Evolutionary conservation across 30 jellyfish, hydroid and myxozoan species (phyloP), one percentile per base, ranked within the genome.

Genomic region (Clytia hemisphaerica): DNA sequence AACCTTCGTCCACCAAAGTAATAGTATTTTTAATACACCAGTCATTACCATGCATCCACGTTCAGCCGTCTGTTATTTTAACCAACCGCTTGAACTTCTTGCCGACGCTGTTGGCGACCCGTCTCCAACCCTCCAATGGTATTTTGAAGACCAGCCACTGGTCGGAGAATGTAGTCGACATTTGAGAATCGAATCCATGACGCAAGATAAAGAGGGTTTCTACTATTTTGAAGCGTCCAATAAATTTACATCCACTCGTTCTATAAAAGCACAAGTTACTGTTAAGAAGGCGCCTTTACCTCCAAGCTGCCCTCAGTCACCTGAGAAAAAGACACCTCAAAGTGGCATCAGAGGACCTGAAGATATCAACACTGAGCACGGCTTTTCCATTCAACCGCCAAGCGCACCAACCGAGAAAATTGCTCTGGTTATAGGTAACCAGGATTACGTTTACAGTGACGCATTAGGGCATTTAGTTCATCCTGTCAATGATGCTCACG

Each of bases 101-200:
- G 79, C 92, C 35, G 94, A 86, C 49, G 96, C 96, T 3, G 85
- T 81, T 40, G 96, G 96, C 31, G 79, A 70, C 76, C 96, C 94
- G n/a, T 83, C 69, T 3, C 96, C 96, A 6, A 67, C 34, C 54
- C 60, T 86, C 26, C 93, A 77, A 53, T 86, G 96, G 96, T 73
- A 48, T 50, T 48, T 50, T 9, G 42, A 79, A 59, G 92, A 73
- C 35, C 67, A 60, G 16, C 12, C 53, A 38, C 24, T 86, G 16
- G 18, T 46, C 21, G 85, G 85, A n/a, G 75, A 77, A 9, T 72
- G 76, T 38, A 73, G 55, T 18, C 64, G 92, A 6, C 67, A 75
- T 18, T 62, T 63, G 22, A 42, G 26, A 18, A 44, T 78, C 46
- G 47, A 63, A 10, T 4, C 24, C 10, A 92, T 83, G 1, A 64